phyloP scores from a whole-genome alignment of 2,888 invertebrate species.

The Trichopoda pennipes region DNA sequence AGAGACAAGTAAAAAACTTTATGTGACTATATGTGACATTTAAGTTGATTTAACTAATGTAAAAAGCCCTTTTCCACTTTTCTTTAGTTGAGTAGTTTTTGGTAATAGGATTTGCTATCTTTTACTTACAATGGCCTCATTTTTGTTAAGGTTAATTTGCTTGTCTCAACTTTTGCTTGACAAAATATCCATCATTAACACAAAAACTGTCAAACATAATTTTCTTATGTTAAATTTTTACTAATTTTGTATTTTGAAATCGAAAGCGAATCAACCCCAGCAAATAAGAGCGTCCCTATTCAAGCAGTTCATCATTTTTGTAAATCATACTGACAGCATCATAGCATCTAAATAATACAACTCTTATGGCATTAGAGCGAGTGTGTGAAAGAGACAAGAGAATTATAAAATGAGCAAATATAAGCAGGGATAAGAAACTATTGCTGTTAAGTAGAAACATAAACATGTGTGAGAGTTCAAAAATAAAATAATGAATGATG shows the following conservation, averaged over 20 bases:
- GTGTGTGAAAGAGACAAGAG: too few species aligned
- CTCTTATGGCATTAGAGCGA: background rate
- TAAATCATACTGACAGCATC: slow-evolving; percentile 55
- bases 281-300: slow-evolving; percentile 1
- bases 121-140: background rate
- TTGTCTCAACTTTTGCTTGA: background rate
- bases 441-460: background rate
- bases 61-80: too few species aligned
- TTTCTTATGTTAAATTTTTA: background rate
- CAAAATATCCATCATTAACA: slow-evolving; percentile 30
- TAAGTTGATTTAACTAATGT: too few species aligned
- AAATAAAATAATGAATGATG: slow-evolving; percentile 48
- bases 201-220: slow-evolving; percentile 26
- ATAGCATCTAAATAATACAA: slow-evolving; percentile 10
- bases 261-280: background rate
- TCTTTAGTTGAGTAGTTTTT: too few species aligned
- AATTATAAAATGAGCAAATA: too few species aligned
- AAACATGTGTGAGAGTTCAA: slow-evolving; percentile 29
- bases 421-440: background rate
- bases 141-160: background rate
- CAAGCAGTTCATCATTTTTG: slow-evolving; percentile 59
- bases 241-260: background rate
- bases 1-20: too few species aligned
- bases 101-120: too few species aligned
- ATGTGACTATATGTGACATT: too few species aligned